Evolutionary conservation across 1,140 invertebrate genomes (phyloP).

Genomic region (Bombyx mori): DNA sequence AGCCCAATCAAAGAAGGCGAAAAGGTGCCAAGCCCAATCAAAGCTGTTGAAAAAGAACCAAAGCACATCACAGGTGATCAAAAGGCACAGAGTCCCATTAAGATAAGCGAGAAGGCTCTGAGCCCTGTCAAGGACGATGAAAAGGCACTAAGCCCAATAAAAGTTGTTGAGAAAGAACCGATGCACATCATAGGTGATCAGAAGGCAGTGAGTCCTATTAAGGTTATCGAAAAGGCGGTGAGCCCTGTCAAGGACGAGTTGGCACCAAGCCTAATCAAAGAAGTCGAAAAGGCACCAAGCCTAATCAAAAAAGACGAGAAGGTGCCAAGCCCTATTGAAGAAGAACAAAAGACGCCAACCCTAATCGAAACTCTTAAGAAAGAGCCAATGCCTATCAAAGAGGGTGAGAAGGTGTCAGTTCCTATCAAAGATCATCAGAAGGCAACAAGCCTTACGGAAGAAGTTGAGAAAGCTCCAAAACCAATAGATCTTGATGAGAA

Average conservation of each 20-base stretch:
- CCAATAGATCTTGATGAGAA: constrained; percentile 2
- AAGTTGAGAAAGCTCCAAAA: constrained; percentile 1
- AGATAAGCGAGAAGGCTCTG: not conserved
- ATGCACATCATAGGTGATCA: not conserved
- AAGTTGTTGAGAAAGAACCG: constrained; percentile 4
- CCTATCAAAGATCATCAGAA: not conserved
- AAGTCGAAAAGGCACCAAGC: constrained; percentile 11
- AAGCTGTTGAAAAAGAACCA: not conserved
- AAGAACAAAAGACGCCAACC: not conserved
- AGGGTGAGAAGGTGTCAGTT: not conserved
- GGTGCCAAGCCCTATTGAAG: constrained; percentile 1
- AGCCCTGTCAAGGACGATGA: too few species aligned
- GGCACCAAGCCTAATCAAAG: not conserved
- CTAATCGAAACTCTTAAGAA: not conserved
- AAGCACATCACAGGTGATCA: too few species aligned
- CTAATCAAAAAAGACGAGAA: not conserved
- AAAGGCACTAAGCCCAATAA: not conserved
- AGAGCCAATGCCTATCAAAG: not conserved
- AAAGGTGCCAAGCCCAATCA: not conserved
- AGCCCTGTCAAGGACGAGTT: constrained; percentile 1
- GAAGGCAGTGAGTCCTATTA: constrained; percentile 2
- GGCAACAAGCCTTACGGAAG: too few species aligned
- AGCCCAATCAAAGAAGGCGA: not conserved
- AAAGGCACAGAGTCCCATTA: not conserved
- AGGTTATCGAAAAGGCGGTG: not conserved